Base-by-base conservation (phyloP, 2,797 vertebrate species). In the Anabas testudineus region DNA sequence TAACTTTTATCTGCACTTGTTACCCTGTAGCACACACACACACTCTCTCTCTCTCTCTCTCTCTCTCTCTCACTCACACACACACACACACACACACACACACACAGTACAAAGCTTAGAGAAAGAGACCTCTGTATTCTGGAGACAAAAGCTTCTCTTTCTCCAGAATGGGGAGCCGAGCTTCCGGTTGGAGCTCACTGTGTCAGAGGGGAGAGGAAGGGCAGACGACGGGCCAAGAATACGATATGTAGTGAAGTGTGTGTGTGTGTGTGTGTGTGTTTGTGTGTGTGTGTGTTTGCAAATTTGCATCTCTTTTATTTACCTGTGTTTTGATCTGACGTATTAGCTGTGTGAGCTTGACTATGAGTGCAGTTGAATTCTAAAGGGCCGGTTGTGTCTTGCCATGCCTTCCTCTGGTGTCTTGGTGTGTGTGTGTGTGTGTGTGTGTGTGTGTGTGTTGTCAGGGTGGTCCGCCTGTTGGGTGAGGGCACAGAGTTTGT, bases 181-280 rank as follows among this genome's bases (percentile, higher is more conserved):
- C 93, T 95, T 96, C 95, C 94, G 93, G 92, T 93, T 83, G 94
- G 91, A 94, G 93, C 94, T 95, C 93, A 94, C 85, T 92, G 92
- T 90, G 92, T 94, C 94, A 88, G 91, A 92, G 92, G 91, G 92
- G 92, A 95, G 87, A 91, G 92, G 91, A 90, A 94, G 92, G 92
- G 82, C 90, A 94, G 89, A 91, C 87, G 90, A 87, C 69, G 45
- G 74, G 88, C 82, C 82, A 90, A 88, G 92, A 94, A 94, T 92
- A 91, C 89, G 89, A 90, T 88, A 93, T 85, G 71, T 32, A 83
- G 62, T 13, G 18, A 61, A 63, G 21, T 56, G 45, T 32, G 62
- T 65, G 73, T 56, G 58, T 68, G 36, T 71, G 30, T 78, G 39
- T 67, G 51, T 59, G 48, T 64, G 64, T 57, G 21, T 56, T 45